These are phyloP conservation scores for Anser cygnoides DNA, from an alignment of 2,113 vertebrate genomes.

Conservation along the genomic window DNA sequence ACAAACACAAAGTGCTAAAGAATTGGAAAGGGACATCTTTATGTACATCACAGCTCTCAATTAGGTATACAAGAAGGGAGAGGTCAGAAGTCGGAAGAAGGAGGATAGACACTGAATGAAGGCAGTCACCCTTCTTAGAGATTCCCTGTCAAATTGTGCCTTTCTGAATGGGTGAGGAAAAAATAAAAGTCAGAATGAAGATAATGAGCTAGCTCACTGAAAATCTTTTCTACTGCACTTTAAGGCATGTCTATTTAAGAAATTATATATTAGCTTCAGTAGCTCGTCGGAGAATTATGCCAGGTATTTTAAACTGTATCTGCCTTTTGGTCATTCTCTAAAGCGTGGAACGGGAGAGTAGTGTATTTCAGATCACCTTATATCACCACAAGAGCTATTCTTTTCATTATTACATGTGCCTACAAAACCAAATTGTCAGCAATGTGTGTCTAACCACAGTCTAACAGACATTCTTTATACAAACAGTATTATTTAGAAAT, in stretches of 20 bases:
- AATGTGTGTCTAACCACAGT: not conserved
- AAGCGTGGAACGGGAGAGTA: not conserved
- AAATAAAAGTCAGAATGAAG: not conserved
- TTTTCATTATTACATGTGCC: not conserved
- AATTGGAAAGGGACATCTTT: not conserved
- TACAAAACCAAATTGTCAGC: not conserved
- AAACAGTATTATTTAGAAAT: not conserved
- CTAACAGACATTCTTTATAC: not conserved
- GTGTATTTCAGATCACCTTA: not conserved
- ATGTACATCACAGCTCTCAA: not conserved
- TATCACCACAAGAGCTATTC: not conserved
- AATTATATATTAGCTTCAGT: not conserved
- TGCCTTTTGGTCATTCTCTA: not conserved
- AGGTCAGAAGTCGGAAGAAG: not conserved
- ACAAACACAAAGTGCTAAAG: not conserved
- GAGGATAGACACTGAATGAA: not conserved
- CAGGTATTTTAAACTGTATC: not conserved
- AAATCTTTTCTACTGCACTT: not conserved
- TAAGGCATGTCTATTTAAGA: not conserved
- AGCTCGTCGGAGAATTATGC: not conserved
- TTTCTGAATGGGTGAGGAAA: not conserved
- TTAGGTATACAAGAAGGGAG: not conserved
- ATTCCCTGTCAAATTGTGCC: not conserved
- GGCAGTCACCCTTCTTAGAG: not conserved
- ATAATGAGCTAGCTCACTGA: not conserved